phyloP scores from a whole-genome alignment of 2,113 vertebrate species.

The Orycteropus afer region DNA sequence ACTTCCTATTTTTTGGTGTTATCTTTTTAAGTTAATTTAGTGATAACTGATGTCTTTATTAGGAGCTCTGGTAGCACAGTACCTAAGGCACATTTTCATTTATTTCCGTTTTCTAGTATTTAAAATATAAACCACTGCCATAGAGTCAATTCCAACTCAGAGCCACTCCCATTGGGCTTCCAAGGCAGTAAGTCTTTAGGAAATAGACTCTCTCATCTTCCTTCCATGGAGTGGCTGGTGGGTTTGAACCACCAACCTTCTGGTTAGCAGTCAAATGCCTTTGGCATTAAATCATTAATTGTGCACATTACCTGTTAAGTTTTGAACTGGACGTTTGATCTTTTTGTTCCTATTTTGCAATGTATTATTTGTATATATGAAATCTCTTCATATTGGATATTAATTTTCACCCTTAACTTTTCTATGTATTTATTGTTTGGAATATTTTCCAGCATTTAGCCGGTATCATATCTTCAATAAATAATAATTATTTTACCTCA shows the following conservation, averaged over 20 bases:
- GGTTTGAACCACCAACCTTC: no score
- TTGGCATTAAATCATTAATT: no score
- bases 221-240: no score
- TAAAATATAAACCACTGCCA: no score
- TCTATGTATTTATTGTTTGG: neutral
- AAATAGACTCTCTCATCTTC: no score
- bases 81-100: neutral
- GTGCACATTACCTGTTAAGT: neutral
- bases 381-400: neutral
- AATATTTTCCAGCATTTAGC: neutral
- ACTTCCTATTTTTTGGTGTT: neutral
- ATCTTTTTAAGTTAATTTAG: slow-evolving; percentile 1
- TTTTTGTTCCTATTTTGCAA: neutral
- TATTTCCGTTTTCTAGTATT: no score
- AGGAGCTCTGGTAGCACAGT: neutral
- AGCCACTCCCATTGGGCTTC: no score
- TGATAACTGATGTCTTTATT: neutral
- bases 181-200: no score
- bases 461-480: neutral
- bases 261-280: no score
- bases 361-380: neutral
- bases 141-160: no score
- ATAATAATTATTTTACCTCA: neutral
- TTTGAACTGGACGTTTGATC: neutral
- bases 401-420: neutral